phyloP scores from a whole-genome alignment of 1,140 invertebrate genomes.

The Lepidostoma basale region DNA sequence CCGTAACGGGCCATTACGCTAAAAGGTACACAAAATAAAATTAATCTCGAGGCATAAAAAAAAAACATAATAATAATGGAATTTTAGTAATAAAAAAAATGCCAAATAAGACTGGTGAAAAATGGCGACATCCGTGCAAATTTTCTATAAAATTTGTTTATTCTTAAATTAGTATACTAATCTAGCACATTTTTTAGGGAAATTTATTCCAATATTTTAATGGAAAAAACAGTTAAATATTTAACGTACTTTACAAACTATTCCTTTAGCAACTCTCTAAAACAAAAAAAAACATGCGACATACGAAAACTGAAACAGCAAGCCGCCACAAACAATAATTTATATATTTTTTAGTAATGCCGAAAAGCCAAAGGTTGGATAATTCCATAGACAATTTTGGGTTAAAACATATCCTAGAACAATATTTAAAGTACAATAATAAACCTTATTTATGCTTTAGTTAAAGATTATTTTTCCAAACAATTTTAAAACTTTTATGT shows the following conservation, averaged over 20 bases:
- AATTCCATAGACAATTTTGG: conserved; percentile 5
- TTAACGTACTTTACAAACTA: not conserved
- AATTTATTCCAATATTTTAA: no score
- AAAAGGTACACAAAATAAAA: no score
- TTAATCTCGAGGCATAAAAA: no score
- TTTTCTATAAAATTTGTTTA: not conserved
- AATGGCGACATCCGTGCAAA: conserved; percentile 18
- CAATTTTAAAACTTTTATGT: no score
- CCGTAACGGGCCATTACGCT: conserved; percentile 74
- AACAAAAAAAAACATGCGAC: conserved; percentile 5
- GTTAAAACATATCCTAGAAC: no score
- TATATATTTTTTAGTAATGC: not conserved
- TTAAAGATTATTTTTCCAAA: no score
- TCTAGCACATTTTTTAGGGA: no score
- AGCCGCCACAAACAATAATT: conserved; percentile 13
- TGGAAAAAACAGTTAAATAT: no score
- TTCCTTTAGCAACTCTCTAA: conserved; percentile 4
- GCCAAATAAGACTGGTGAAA: not conserved
- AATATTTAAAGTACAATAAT: no score
- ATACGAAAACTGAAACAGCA: conserved; percentile 9
- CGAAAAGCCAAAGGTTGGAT: not conserved
- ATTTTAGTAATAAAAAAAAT: not conserved
- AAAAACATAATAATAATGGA: not conserved
- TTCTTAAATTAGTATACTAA: no score
- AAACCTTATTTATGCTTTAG: no score